Evolutionary conservation across 2,113 vertebrate species (phyloP).

Genomic region (Athene noctua): DNA sequence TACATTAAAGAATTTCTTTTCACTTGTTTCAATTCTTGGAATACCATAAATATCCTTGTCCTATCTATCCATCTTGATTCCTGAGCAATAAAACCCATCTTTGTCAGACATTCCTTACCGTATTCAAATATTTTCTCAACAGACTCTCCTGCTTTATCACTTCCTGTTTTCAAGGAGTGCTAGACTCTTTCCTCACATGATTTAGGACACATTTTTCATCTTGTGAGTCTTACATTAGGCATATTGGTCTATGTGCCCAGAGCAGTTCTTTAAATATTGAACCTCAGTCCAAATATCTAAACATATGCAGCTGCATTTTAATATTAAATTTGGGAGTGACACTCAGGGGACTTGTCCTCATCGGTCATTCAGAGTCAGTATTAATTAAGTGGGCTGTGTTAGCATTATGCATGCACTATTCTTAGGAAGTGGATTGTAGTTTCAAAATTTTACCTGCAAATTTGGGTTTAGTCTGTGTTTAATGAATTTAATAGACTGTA

Average conservation of each 20-base stretch:
- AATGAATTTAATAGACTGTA: slow-evolving; percentile 25
- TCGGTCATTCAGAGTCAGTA: background rate
- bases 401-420: background rate
- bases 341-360: background rate
- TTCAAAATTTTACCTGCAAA: background rate
- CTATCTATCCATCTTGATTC: slow-evolving; percentile 18
- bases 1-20: slow-evolving; percentile 42
- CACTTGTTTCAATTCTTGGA: slow-evolving; percentile 18
- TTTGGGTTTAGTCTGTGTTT: slow-evolving; percentile 2
- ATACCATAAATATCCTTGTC: slow-evolving; percentile 10
- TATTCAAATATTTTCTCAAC: slow-evolving; percentile 41
- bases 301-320: background rate
- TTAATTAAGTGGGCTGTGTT: background rate
- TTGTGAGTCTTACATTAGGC: background rate
- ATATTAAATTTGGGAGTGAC: background rate
- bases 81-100: slow-evolving; percentile 29
- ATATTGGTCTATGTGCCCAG: background rate
- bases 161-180: slow-evolving; percentile 14
- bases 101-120: slow-evolving; percentile 33
- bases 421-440: background rate
- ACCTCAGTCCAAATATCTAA: background rate
- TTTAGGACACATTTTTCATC: slow-evolving; percentile 1
- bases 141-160: background rate
- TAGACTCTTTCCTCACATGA: background rate
- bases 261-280: slow-evolving; percentile 20